Conservation (phyloP, 2,888 invertebrate genomes). For the Drosophila macrospina region DNA sequence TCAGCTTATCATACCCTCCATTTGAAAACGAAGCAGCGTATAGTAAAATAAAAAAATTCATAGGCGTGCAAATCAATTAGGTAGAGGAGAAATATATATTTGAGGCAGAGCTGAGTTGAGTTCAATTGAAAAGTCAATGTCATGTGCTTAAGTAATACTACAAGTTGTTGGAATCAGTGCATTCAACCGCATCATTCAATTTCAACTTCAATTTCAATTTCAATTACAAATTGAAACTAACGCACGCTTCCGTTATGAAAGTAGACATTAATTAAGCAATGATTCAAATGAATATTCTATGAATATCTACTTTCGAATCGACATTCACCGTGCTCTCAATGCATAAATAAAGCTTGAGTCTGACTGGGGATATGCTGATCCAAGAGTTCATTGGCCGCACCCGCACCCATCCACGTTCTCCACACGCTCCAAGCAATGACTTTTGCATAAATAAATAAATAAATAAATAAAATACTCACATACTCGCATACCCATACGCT, state of each 20-base stretch:
- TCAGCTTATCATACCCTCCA: neutral
- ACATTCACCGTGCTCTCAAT: constrained; percentile 32
- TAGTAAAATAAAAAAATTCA: constrained; percentile 2
- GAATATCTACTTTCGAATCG: constrained; percentile 22
- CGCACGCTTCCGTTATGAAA: constrained; percentile 11
- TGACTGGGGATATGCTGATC: constrained; percentile 19
- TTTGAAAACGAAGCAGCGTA: neutral
- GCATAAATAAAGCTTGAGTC: constrained; percentile 11
- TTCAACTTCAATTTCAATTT: neutral
- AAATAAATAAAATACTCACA: neutral
- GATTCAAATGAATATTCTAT: constrained; percentile 1
- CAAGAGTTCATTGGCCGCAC: constrained; percentile 63
- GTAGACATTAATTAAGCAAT: neutral
- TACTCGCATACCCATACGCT: neutral
- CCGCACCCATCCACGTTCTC: constrained; percentile 28
- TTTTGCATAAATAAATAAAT: constrained; percentile 62
- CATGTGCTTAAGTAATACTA: constrained; percentile 29
- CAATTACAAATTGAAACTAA: constrained; percentile 2
- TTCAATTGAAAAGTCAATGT: constrained; percentile 73
- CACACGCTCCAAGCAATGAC: constrained; percentile 12
- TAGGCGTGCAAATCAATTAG: constrained; percentile 23
- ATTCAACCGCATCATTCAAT: constrained; percentile 15
- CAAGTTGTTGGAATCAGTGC: constrained; percentile 18
- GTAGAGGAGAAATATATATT: neutral
- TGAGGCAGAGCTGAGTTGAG: constrained; percentile 15